Percentiles rank a stretch among this genome's conserved stretches.
phyloP scores from a whole-genome alignment of 2,888 invertebrate genomes.

The Dermolepida albohirtum region DNA sequence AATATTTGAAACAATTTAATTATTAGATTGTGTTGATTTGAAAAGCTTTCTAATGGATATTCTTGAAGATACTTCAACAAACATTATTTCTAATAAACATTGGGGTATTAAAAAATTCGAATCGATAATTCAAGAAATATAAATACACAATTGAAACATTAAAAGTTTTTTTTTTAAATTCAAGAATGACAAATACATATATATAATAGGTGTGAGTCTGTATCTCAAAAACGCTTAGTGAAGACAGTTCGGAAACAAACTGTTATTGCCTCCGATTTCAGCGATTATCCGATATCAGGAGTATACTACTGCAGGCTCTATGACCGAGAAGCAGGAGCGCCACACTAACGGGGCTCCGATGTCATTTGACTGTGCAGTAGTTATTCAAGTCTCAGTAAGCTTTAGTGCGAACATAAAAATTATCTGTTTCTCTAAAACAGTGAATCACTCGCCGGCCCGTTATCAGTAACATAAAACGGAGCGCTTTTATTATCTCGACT shows the following conservation, averaged over 20 bases:
- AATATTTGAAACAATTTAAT: no score
- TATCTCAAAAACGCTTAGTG: constrained; percentile 36
- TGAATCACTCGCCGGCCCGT: constrained; percentile 44
- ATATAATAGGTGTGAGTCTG: constrained; percentile 4
- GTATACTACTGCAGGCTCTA: constrained; percentile 25
- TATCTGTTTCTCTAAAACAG: constrained; percentile 45
- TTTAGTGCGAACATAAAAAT: constrained; percentile 46
- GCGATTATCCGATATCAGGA: constrained; percentile 38
- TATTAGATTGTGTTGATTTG: no score
- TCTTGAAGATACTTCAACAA: no score
- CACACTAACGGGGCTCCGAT: constrained; percentile 25
- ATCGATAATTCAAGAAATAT: no score
- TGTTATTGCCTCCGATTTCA: constrained; percentile 36
- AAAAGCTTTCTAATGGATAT: no score
- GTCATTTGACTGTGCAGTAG: constrained; percentile 44
- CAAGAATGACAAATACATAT: no score
- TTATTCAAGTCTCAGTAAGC: constrained; percentile 42
- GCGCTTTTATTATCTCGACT: constrained; percentile 44
- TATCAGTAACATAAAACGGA: constrained; percentile 44
- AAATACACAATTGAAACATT: no score
- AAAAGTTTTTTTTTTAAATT: no score
- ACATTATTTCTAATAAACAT: no score
- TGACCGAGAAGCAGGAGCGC: constrained; percentile 18
- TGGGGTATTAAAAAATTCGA: no score
- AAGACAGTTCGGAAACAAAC: constrained; percentile 37